phyloP scores from a whole-genome alignment of 2,113 vertebrate genomes.

The Boulengeromyrus knoepffleri region DNA sequence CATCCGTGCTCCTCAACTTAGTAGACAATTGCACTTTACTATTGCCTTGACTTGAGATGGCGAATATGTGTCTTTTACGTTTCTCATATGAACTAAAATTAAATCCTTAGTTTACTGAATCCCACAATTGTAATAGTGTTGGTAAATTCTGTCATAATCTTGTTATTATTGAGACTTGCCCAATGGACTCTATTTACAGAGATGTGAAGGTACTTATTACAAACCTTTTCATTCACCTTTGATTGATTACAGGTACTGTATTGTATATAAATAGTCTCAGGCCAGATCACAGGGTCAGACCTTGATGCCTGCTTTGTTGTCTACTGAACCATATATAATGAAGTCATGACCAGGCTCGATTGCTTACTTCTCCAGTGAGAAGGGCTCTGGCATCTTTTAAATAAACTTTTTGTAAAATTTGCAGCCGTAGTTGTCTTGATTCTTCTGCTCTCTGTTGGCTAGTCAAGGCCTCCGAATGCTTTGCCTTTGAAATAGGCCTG shows the following conservation, averaged over 20 bases:
- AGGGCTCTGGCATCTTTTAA: background rate
- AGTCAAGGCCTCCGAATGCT: background rate
- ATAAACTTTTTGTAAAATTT: background rate
- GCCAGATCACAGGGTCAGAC: background rate
- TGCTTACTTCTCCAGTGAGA: background rate
- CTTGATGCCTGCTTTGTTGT: background rate
- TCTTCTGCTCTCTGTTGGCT: background rate
- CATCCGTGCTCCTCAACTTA: background rate
- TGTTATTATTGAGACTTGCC: background rate
- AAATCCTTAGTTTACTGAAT: background rate
- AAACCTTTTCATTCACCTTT: background rate
- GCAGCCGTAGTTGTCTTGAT: background rate
- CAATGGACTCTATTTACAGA: background rate
- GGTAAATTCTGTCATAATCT: background rate
- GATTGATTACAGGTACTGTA: background rate
- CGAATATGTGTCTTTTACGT: background rate
- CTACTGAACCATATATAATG: background rate
- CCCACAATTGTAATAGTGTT: background rate
- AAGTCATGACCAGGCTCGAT: background rate
- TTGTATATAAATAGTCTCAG: background rate
- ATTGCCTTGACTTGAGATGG: background rate
- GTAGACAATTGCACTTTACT: background rate
- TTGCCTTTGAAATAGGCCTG: background rate
- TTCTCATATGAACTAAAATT: background rate
- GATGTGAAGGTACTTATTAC: background rate